Evolutionary conservation across 2,888 invertebrate species (phyloP), one percentile per base, ranked within the genome.

Genomic region (Pammene aurita): DNA sequence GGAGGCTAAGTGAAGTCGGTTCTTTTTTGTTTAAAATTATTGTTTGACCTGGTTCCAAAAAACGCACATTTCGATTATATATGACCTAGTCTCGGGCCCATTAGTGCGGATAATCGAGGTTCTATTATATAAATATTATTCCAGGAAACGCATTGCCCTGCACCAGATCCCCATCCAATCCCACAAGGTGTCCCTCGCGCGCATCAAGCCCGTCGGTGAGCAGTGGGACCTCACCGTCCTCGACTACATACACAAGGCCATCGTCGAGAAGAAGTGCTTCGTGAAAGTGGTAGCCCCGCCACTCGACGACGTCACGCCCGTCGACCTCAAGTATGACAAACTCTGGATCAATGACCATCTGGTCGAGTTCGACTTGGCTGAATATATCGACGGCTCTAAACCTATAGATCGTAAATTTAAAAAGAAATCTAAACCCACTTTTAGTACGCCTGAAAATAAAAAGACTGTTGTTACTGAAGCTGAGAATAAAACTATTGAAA

Each of bases 131-230:
- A 18, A 11, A 26, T 11, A 34, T 34, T 13, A n/a, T 54, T 54
- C n/a, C 34, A 54, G 93, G 5, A 93, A 93, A 60, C 86, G 89
- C 72, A 84, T 94, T 0, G 87, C 93, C 35, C 92, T 94, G 70
- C 84, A 89, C 0, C 83, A 94, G 35, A 84, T 95, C 52, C 95
- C 95, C 0, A 88, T 93, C 7, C 93, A 95, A 77, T 92, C 94
- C 2, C 88, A 88, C n/a, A 93, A 88, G 74, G 93, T 94, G 69
- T 75, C 81, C 14, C 85, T 96, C 9, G 56, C 52, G 14, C 72
- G 70, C 57, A 62, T 72, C 34, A 42, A 42, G 14, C 70, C 72
- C 6, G 60, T 38, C 50, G 35, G 42, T 11, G 67, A 50, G 13
- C 26, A 16, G 9, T 95, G 93, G 91, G 68, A 77, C 0, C 71